Evolutionary conservation across 64 coral and sea anemone species (phyloP).

Genomic region (Montipora foliosa): DNA sequence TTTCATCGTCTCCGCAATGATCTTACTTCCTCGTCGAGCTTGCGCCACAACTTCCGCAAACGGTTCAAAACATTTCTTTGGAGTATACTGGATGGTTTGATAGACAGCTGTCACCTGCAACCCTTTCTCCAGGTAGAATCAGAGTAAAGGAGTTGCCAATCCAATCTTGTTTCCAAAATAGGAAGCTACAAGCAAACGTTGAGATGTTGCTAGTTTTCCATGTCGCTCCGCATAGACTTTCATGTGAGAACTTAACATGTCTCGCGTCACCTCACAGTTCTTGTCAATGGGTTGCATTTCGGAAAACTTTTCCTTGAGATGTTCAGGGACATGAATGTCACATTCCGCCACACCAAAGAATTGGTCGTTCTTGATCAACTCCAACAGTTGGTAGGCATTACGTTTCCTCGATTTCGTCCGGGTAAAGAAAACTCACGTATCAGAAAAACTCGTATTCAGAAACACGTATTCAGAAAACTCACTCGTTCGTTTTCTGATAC

Average conservation of each 20-base stretch:
- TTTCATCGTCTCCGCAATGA: neutral
- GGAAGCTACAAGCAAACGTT: neutral
- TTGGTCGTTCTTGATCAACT: no score
- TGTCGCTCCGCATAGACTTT: neutral
- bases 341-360: neutral
- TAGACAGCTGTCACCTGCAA: neutral
- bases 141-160: neutral
- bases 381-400: no score
- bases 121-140: slow-evolving; percentile 18
- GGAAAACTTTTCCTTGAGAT: neutral
- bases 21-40: neutral
- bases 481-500: no score
- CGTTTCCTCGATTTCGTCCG: no score
- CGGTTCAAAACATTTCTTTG: neutral
- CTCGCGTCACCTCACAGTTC: neutral
- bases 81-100: neutral
- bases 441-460: no score
- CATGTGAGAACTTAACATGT: neutral
- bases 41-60: neutral
- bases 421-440: no score
- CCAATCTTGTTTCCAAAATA: slow-evolving; percentile 7
- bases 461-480: no score
- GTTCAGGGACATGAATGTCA: neutral
- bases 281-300: neutral
- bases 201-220: neutral